Evolutionary conservation across 2,888 invertebrate genomes (phyloP).

Genomic region (Isoperla grammatica): DNA sequence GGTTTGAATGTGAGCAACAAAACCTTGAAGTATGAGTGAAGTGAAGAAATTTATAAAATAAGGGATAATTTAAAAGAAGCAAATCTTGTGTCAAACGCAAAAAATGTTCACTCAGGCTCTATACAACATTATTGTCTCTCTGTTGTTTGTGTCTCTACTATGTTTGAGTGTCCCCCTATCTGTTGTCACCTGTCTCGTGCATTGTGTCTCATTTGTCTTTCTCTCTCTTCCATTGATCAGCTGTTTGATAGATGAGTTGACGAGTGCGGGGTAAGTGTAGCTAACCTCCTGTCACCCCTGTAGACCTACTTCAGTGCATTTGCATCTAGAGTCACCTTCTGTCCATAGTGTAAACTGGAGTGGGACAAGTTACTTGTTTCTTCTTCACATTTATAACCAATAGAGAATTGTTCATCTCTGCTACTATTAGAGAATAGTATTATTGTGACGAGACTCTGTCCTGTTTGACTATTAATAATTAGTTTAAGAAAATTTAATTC

Average conservation of each 20-base stretch:
- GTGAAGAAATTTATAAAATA: background rate
- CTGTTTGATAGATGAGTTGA: slow-evolving; percentile 83
- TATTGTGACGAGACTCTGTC: too few relatives aligned
- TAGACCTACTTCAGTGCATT: too few relatives aligned
- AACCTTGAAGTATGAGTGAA: too few relatives aligned
- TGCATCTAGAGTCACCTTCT: background rate
- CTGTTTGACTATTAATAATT: too few relatives aligned
- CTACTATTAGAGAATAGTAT: too few relatives aligned
- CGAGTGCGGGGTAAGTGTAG: slow-evolving; percentile 69
- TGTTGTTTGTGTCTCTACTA: slow-evolving; percentile 13
- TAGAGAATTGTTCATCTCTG: background rate
- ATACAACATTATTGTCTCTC: background rate
- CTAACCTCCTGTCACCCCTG: background rate
- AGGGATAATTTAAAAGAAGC: background rate
- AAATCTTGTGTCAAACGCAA: background rate
- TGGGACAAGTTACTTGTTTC: background rate
- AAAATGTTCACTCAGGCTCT: background rate
- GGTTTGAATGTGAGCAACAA: too few relatives aligned
- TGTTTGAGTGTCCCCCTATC: too few relatives aligned
- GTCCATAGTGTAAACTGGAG: background rate
- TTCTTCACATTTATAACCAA: background rate
- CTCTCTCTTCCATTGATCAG: slow-evolving; percentile 50
- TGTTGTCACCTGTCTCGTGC: background rate
- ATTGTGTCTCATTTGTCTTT: slow-evolving; percentile 39
- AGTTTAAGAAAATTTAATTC: too few relatives aligned